phyloP scores from a whole-genome alignment of 2,888 invertebrate species.

The Oegoconia quadripuncta region DNA sequence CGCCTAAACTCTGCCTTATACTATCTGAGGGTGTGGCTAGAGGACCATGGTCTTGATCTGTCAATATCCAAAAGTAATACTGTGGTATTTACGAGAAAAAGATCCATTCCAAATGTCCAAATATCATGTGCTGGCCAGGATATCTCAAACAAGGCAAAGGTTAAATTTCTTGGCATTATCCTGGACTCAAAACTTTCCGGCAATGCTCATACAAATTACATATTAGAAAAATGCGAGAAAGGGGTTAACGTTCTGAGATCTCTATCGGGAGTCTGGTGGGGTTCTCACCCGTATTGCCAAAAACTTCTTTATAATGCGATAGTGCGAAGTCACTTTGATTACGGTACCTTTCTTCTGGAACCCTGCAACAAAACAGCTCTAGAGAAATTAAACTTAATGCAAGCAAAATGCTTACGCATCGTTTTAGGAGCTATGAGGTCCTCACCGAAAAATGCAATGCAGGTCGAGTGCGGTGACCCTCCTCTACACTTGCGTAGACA shows the following conservation, averaged over 20 bases:
- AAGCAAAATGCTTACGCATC: constrained; percentile 22
- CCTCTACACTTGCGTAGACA: constrained; percentile 8
- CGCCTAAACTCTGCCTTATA: constrained; percentile 5
- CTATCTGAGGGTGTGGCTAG: constrained; percentile 7
- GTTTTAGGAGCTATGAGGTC: constrained; percentile 26
- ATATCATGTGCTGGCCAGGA: background rate
- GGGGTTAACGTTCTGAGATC: constrained; percentile 9
- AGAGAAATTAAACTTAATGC: constrained; percentile 14
- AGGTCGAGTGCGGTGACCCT: constrained; percentile 11
- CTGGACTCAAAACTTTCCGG: constrained; percentile 15
- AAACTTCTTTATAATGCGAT: constrained; percentile 22
- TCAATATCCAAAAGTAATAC: constrained; percentile 7
- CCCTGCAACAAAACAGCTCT: constrained; percentile 16
- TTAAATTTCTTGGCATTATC: constrained; percentile 14
- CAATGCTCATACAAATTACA: constrained; percentile 8
- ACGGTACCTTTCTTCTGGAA: constrained; percentile 21
- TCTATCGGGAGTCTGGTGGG: constrained; percentile 22
- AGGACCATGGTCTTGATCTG: constrained; percentile 7
- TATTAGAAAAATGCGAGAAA: constrained; percentile 13
- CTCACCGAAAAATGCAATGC: constrained; percentile 18
- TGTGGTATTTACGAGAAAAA: constrained; percentile 8
- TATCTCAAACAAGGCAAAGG: background rate
- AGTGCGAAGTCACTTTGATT: constrained; percentile 24
- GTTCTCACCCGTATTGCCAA: constrained; percentile 18
- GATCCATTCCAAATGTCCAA: background rate